These are phyloP conservation scores for Zoanthus sansibaricus DNA, from an alignment of 92 coral and sea anemone species.

Conservation along the genomic window DNA sequence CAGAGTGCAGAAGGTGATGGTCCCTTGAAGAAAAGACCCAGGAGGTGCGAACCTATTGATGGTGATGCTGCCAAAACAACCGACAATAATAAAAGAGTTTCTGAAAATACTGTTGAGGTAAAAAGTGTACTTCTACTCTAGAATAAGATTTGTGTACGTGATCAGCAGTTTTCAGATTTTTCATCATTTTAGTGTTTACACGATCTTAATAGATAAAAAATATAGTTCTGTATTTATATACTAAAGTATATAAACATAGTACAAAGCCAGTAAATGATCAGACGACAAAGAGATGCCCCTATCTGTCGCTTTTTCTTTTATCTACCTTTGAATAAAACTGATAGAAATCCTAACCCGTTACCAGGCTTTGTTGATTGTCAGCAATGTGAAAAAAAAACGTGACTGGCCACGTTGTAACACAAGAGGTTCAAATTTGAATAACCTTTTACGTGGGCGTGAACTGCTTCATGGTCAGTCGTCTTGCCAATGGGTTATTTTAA, in stretches of 20 bases:
- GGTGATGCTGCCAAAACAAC: not conserved
- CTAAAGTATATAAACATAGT: not conserved
- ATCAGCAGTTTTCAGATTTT: not conserved
- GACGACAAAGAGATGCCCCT: no score
- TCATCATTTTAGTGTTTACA: not conserved
- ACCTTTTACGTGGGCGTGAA: no score
- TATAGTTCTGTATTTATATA: not conserved
- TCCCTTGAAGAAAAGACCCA: slow-evolving; percentile 29
- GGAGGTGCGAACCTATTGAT: not conserved
- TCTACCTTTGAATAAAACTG: no score
- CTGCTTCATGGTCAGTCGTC: no score
- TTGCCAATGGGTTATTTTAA: no score
- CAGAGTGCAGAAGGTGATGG: not conserved
- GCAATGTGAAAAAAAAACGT: no score
- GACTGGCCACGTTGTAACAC: no score
- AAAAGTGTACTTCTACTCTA: not conserved
- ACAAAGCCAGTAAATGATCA: no score
- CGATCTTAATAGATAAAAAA: not conserved
- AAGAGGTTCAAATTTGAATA: no score
- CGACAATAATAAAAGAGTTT: not conserved
- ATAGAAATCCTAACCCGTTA: no score
- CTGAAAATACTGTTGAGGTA: not conserved
- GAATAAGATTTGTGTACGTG: not conserved
- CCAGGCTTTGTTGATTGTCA: no score
- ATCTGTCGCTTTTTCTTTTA: no score